These are phyloP conservation scores for Ptilonorhynchus violaceus DNA, from an alignment of 2,113 vertebrate species.

Conservation along the genomic window DNA sequence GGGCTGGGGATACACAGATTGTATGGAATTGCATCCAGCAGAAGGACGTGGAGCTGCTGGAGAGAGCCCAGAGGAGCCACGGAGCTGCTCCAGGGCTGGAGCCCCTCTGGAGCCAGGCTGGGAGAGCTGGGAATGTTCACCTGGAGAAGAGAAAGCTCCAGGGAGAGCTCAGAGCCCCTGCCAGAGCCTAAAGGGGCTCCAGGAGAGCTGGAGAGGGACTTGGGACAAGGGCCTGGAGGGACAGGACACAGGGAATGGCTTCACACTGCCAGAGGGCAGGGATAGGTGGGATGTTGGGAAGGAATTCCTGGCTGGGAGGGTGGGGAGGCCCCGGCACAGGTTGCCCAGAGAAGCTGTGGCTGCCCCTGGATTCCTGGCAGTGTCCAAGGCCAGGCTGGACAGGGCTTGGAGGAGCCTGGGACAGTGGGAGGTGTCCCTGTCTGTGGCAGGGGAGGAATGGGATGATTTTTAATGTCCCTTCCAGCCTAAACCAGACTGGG, in stretches of 20 bases:
- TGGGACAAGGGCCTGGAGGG: neutral
- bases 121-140: neutral
- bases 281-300: neutral
- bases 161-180: neutral
- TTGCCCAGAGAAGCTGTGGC: neutral
- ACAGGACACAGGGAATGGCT: neutral
- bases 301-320: neutral
- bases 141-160: neutral
- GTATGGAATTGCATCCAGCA: neutral
- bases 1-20: neutral
- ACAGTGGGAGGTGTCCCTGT: neutral
- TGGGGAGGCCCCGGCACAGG: neutral
- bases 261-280: neutral
- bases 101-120: neutral
- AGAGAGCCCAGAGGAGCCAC: too few species aligned
- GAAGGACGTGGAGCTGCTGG: neutral
- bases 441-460: fast-evolving
- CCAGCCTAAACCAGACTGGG: neutral
- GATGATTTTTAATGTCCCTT: neutral
- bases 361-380: neutral
- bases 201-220: neutral
- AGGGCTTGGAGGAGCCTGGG: neutral
- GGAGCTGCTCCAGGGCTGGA: neutral
- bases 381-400: neutral
- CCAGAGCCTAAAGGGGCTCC: neutral